phyloP scores from a whole-genome alignment of 2,888 invertebrate species.

The Dimorphilus gyrociliatus region DNA sequence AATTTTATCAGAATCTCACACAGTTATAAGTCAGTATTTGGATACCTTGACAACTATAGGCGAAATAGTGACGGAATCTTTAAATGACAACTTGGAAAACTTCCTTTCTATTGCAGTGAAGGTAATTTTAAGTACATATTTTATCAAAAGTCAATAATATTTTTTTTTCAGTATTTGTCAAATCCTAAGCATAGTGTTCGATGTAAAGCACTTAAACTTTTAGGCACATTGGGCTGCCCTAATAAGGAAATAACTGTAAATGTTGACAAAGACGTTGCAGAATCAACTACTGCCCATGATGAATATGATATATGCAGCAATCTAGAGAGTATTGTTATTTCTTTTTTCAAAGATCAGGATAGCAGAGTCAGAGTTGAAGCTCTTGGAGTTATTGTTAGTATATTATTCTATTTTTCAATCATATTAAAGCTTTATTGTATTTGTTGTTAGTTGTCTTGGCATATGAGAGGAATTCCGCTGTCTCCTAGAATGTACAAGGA shows the following conservation, averaged over 20 bases:
- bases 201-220: slow-evolving; percentile 58
- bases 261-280: slow-evolving; percentile 30
- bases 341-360: slow-evolving; percentile 69
- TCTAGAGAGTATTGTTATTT: slow-evolving; percentile 54
- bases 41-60: slow-evolving; percentile 55
- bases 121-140: no score
- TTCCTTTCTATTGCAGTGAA: no score
- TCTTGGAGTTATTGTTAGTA: slow-evolving; percentile 59
- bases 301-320: slow-evolving; percentile 41
- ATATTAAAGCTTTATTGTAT: slow-evolving; percentile 6
- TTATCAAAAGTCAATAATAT: no score
- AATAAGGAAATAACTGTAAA: slow-evolving; percentile 9
- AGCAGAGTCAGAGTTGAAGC: slow-evolving; percentile 76
- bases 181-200: slow-evolving; percentile 53
- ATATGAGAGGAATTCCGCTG: slow-evolving; percentile 63
- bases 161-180: slow-evolving; percentile 19
- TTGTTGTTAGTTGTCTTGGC: slow-evolving; percentile 44
- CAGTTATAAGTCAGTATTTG: slow-evolving; percentile 62
- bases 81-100: no score
- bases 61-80: slow-evolving; percentile 47
- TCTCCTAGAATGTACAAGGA: slow-evolving; percentile 51
- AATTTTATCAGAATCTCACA: slow-evolving; percentile 50
- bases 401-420: no score
- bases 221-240: slow-evolving; percentile 45
- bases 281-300: no score